phyloP scores from a whole-genome alignment of 2,888 invertebrate genomes.

The Drosophila tripunctata region DNA sequence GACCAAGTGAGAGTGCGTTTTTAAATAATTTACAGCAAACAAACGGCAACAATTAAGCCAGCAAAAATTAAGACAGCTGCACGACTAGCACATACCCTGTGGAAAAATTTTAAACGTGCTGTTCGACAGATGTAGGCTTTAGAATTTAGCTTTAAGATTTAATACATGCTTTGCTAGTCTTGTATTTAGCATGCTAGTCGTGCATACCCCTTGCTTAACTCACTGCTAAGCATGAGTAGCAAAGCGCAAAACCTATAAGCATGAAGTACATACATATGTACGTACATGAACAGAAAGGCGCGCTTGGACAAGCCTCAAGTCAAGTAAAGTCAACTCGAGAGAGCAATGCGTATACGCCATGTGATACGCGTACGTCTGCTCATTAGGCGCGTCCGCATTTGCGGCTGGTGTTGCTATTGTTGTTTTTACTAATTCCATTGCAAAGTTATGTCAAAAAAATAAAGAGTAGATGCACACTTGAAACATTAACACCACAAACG shows the following conservation, averaged over 20 bases:
- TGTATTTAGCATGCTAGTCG: neutral
- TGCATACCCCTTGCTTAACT: neutral
- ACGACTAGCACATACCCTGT: slow-evolving; percentile 26
- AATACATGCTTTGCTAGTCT: neutral
- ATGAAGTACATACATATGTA: slow-evolving; percentile 64
- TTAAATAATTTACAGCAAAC: slow-evolving; percentile 68
- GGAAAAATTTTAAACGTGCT: neutral
- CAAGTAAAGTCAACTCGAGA: slow-evolving; percentile 23
- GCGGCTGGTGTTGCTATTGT: slow-evolving; percentile 23
- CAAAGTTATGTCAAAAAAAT: slow-evolving; percentile 50
- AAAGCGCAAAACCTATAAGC: slow-evolving; percentile 55
- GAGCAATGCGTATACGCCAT: slow-evolving; percentile 59
- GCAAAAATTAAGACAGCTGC: neutral
- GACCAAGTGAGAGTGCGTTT: slow-evolving; percentile 55
- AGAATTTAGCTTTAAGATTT: too few species aligned
- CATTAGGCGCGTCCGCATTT: slow-evolving; percentile 61
- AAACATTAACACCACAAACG: slow-evolving; percentile 15
- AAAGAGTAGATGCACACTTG: slow-evolving; percentile 36
- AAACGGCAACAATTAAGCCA: slow-evolving; percentile 46
- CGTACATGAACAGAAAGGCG: slow-evolving; percentile 47
- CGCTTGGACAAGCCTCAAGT: slow-evolving; percentile 34
- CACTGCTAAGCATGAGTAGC: slow-evolving; percentile 2
- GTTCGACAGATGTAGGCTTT: too few species aligned
- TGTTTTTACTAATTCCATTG: slow-evolving; percentile 45
- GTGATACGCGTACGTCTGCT: slow-evolving; percentile 45